Evolutionary conservation across 2,888 invertebrate species (phyloP), one percentile per base, ranked within the genome.

Genomic region (Drosophila nr. fundita): DNA sequence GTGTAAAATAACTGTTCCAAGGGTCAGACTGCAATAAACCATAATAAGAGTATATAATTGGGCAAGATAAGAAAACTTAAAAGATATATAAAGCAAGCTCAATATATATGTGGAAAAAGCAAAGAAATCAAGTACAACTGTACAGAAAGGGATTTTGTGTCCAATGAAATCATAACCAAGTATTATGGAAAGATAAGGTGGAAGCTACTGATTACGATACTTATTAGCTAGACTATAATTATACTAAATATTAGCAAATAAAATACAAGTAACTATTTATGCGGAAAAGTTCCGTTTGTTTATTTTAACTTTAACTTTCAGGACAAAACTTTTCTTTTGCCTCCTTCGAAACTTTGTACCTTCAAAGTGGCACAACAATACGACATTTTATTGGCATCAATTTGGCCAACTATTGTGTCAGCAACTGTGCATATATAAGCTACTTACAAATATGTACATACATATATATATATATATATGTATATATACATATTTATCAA

Each of bases 401-500:
- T 62, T 78, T 80, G 50, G 67, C 65, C 72, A 89, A 87, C 82
- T 84, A 82, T 84, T 84, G 87, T 78, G 76, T 76, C 83, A 76
- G 82, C 73, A 83, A 86, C 68, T 68, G 85, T 80, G 63, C 76
- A 69, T 78, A 67, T 58, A 73, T 68, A 66, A 73, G 77, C 78
- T 70, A 60, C 69, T 83, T 89, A 70, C 50, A 4, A 13, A 21
- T 13, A 21, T 13, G 21, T 7, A 21, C 6, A n/a, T 42, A 21
- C 13, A 45, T 7, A 21, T 21, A n/a, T 42, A 21, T 21, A 42
- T 42, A 21, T 21, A 45, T 7, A 21, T 21, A n/a, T 42, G 21
- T 11, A 42, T 42, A 45, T 13, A 2, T n/a, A 5, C n/a, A n/a
- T 42, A 42, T 42, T 10, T 42, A 67, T 27, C 52, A 40, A 11